A percentile compares a stretch with the other conserved stretches of the same genome.
phyloP scores from a whole-genome alignment of 2,888 invertebrate genomes.

The Steromphala cineraria region DNA sequence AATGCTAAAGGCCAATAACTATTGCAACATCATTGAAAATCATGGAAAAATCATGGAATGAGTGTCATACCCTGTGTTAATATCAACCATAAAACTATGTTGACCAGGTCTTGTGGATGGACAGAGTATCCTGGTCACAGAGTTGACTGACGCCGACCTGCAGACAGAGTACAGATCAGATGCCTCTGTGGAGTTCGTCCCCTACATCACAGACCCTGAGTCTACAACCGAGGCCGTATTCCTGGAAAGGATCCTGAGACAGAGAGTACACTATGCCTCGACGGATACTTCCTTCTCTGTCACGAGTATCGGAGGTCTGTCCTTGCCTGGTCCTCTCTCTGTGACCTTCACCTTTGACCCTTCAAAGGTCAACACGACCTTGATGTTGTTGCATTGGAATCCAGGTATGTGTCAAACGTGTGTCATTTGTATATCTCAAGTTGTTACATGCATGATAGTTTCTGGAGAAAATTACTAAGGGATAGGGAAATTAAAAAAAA shows the following conservation, averaged over 20 bases:
- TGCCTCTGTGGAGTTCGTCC: conserved; percentile 48
- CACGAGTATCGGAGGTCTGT: conserved; percentile 28
- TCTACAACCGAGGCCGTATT: conserved; percentile 33
- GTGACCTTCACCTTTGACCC: conserved; percentile 26
- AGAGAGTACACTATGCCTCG: conserved; percentile 34
- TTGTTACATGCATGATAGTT: no score
- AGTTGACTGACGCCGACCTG: conserved; percentile 37
- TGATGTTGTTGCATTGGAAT: conserved; percentile 34
- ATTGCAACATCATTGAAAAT: no score
- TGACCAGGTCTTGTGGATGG: conserved; percentile 45
- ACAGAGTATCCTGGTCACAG: conserved; percentile 43
- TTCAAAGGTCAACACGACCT: conserved; percentile 8
- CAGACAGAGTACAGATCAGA: conserved; percentile 46
- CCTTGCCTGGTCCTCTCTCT: conserved; percentile 30
- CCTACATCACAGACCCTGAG: conserved; percentile 52
- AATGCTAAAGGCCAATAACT: no score
- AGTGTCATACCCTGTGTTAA: no score
- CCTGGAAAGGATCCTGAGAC: conserved; percentile 43
- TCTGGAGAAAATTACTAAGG: no score
- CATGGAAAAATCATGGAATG: no score
- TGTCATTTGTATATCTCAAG: no score
- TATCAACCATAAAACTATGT: no score
- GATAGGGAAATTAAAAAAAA: no score
- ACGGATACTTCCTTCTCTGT: conserved; percentile 29
- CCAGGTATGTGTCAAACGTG: conserved; percentile 14